Conservation (phyloP, 2,797 vertebrate species). For the Melanotaenia parkinsoni region DNA sequence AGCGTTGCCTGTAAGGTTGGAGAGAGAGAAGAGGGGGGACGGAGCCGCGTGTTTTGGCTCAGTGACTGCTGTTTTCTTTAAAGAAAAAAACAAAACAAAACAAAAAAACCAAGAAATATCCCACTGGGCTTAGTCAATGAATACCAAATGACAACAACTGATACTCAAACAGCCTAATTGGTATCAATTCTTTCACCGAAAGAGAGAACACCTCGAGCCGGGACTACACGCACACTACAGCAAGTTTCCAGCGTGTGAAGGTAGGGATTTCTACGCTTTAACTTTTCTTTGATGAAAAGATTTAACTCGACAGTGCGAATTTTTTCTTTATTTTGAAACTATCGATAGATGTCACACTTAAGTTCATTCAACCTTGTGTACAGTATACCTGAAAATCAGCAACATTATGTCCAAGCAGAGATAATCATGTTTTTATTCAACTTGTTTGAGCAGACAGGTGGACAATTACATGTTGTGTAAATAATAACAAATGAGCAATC, state of each 20-base stretch:
- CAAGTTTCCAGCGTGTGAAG: conserved; percentile 71
- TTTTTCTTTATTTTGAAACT: conserved; percentile 30
- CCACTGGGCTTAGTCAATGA: conserved; percentile 45
- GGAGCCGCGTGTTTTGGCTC: conserved; percentile 79
- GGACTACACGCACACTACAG: conserved; percentile 68
- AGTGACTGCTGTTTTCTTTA: conserved; percentile 45
- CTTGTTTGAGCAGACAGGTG: conserved; percentile 64
- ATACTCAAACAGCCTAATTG: conserved; percentile 51
- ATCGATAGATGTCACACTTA: conserved; percentile 46
- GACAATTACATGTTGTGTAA: conserved; percentile 26
- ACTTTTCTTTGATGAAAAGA: conserved; percentile 53
- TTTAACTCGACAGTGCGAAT: conserved; percentile 32
- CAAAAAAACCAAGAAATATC: conserved; percentile 31
- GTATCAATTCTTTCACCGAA: conserved; percentile 39
- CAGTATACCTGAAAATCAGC: conserved; percentile 39
- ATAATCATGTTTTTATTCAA: conserved; percentile 48
- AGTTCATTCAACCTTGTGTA: conserved; percentile 36
- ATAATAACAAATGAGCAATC: conserved; percentile 14
- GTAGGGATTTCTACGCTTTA: conserved; percentile 46
- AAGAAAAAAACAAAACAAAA: too few species aligned
- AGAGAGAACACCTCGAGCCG: conserved; percentile 68
- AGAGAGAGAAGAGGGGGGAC: conserved; percentile 75
- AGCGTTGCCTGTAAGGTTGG: conserved; percentile 79
- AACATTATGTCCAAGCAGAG: conserved; percentile 21
- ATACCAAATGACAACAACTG: conserved; percentile 46